Conservation (phyloP, 2,888 invertebrate species). For the Drosophila nigricruria region DNA sequence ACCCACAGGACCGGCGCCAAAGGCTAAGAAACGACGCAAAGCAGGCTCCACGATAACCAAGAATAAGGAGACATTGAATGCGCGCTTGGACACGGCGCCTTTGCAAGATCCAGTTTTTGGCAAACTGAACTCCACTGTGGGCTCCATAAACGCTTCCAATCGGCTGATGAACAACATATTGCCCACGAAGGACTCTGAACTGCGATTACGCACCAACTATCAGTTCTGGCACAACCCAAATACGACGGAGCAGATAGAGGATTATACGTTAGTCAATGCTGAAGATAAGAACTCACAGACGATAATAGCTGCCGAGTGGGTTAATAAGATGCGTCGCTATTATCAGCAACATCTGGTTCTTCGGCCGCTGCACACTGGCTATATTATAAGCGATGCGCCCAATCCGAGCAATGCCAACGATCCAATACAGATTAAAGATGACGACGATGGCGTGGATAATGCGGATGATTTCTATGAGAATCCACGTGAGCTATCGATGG, state of each 20-base stretch:
- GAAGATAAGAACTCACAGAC: slow-evolving; percentile 27
- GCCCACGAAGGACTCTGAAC: slow-evolving; percentile 86
- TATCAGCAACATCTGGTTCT: slow-evolving; percentile 63
- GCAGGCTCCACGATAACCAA: slow-evolving; percentile 83
- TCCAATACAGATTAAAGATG: slow-evolving; percentile 68
- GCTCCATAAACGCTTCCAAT: slow-evolving; percentile 88
- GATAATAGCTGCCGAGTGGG: slow-evolving; percentile 60
- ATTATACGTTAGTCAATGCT: slow-evolving; percentile 60
- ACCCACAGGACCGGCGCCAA: slow-evolving; percentile 51
- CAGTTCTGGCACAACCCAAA: slow-evolving; percentile 76
- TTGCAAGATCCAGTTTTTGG: slow-evolving; percentile 88
- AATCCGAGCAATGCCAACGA: slow-evolving; percentile 62
- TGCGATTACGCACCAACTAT: slow-evolving; percentile 81
- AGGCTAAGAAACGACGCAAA: slow-evolving; percentile 78
- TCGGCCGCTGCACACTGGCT: slow-evolving; percentile 82
- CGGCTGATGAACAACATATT: slow-evolving; percentile 87
- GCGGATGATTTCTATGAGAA: slow-evolving; percentile 84
- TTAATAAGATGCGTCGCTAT: slow-evolving; percentile 62
- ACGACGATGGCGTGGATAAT: slow-evolving; percentile 82
- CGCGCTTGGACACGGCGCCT: slow-evolving; percentile 84
- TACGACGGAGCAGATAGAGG: slow-evolving; percentile 45
- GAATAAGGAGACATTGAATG: slow-evolving; percentile 84
- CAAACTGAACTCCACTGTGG: slow-evolving; percentile 87
- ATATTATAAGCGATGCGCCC: slow-evolving; percentile 83
- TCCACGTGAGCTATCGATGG: slow-evolving; percentile 87